Evolutionary conservation across 2,888 invertebrate genomes (phyloP).

Genomic region (Plebejus argus): DNA sequence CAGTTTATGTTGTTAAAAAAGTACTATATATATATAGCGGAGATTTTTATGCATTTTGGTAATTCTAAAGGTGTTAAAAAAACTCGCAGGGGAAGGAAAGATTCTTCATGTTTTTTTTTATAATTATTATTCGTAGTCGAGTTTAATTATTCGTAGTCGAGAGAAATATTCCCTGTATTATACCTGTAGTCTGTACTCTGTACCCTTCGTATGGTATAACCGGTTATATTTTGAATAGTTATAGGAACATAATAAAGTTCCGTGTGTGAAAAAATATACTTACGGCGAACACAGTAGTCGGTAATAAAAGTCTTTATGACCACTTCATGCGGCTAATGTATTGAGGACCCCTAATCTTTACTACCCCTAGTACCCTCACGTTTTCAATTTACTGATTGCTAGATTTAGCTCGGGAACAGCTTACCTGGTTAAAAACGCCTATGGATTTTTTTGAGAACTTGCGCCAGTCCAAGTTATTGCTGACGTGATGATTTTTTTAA

Average conservation of each 20-base stretch:
- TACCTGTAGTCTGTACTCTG: no score
- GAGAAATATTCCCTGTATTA: no score
- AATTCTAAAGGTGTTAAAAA: not conserved
- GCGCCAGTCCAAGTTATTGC: no score
- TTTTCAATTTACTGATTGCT: not conserved
- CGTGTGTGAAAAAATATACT: not conserved
- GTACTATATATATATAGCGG: not conserved
- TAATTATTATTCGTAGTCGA: no score
- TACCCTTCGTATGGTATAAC: no score
- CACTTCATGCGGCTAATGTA: not conserved
- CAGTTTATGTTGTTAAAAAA: not conserved
- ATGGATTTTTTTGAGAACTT: no score
- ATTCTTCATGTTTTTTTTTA: no score
- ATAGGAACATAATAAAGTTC: no score
- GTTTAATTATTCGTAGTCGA: no score
- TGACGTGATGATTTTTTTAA: no score
- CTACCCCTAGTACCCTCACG: not conserved
- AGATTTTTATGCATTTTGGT: not conserved
- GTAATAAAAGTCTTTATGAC: not conserved
- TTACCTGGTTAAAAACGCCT: not conserved
- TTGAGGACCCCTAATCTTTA: slow-evolving; percentile 2
- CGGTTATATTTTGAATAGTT: no score
- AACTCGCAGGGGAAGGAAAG: no score
- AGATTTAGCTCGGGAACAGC: not conserved
- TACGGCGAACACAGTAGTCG: not conserved